These are phyloP conservation scores for Microplitis demolitor DNA, from an alignment of 1,140 invertebrate species.

Conservation along the genomic window DNA sequence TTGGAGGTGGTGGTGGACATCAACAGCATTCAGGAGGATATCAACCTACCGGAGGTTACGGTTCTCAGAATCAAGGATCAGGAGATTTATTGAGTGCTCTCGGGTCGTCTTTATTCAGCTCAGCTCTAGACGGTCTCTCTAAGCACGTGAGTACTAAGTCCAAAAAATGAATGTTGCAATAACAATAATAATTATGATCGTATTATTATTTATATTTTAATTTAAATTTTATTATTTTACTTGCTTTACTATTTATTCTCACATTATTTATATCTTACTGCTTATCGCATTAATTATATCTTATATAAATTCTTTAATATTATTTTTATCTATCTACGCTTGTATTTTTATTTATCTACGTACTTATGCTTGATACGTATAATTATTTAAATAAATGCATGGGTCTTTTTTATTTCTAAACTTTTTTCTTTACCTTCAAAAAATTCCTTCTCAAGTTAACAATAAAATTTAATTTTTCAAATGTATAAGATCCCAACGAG, in stretches of 20 bases:
- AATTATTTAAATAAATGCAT: neutral
- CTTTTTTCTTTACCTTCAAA: neutral
- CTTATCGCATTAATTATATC: neutral
- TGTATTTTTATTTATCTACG: no score
- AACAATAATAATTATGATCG: neutral
- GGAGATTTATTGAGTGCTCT: slow-evolving; percentile 45
- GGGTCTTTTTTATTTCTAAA: neutral
- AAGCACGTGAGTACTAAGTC: slow-evolving; percentile 43
- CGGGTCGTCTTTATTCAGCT: slow-evolving; percentile 49
- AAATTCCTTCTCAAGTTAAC: neutral
- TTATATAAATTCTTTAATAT: neutral
- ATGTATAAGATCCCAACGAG: neutral
- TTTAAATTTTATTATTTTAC: neutral
- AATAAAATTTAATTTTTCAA: neutral
- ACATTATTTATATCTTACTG: neutral
- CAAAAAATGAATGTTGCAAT: neutral
- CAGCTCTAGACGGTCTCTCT: slow-evolving; percentile 49
- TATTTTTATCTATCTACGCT: neutral
- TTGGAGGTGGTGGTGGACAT: slow-evolving; percentile 43
- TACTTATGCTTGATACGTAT: neutral
- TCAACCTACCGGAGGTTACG: slow-evolving; percentile 35
- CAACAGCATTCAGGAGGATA: slow-evolving; percentile 46
- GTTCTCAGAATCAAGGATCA: slow-evolving; percentile 27
- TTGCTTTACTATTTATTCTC: neutral
- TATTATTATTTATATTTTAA: neutral